phyloP scores from a whole-genome alignment of 2,113 vertebrate species.

The Pomatorhinus ruficollis region DNA sequence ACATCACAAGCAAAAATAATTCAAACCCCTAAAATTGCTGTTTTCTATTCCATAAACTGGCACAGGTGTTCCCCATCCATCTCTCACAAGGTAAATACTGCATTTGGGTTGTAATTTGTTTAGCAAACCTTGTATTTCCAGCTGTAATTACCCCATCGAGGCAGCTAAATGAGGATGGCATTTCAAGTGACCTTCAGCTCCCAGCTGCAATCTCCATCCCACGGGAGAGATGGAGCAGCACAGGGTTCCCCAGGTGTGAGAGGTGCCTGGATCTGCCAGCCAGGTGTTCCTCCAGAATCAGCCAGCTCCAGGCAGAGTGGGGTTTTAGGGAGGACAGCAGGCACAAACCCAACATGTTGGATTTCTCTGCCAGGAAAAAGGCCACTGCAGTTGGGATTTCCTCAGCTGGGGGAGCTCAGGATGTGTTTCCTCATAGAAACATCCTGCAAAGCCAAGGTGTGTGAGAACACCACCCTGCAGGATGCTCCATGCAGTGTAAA shows the following conservation, averaged over 20 bases:
- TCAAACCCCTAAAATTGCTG: background rate
- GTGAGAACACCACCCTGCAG: background rate
- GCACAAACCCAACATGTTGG: accelerated
- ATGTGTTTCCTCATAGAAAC: background rate
- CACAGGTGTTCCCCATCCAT: background rate
- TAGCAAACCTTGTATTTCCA: background rate
- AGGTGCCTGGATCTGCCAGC: background rate
- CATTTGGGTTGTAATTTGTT: background rate
- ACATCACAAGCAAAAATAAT: background rate
- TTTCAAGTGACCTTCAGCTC: constrained; percentile 19
- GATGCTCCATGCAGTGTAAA: accelerated
- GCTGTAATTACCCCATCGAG: constrained; percentile 8
- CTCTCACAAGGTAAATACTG: background rate
- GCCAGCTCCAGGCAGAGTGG: accelerated
- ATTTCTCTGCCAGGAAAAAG: background rate
- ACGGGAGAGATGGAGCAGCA: background rate
- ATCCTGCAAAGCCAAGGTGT: background rate
- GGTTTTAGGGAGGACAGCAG: background rate
- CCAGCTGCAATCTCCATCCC: background rate
- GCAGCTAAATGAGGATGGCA: background rate
- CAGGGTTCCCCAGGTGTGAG: accelerated
- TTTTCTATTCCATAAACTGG: background rate
- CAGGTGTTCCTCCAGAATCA: background rate
- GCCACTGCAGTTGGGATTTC: accelerated
- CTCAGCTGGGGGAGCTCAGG: background rate